Evolutionary conservation across 2,797 vertebrate species (phyloP).

Genomic region (Periophthalmus magnuspinnatus): DNA sequence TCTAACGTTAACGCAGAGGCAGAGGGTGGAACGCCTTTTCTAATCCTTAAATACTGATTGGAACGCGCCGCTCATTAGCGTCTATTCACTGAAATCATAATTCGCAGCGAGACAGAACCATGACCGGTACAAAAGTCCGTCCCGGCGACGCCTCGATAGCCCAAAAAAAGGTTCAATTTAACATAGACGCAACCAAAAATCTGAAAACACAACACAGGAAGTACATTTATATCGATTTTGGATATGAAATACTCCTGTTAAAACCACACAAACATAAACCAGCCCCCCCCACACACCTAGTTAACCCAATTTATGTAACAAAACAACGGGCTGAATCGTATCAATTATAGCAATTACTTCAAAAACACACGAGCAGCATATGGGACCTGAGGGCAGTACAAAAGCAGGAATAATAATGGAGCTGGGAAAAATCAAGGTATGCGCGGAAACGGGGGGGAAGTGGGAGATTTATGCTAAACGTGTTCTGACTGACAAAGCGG

Average conservation of each 20-base stretch:
- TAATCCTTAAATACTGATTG: conserved; percentile 64
- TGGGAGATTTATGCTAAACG: conserved; percentile 76
- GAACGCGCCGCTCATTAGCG: conserved; percentile 74
- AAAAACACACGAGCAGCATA: conserved; percentile 11
- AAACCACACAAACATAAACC: background rate
- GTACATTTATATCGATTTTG: background rate
- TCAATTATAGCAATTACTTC: conserved; percentile 15
- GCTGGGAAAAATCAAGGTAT: conserved; percentile 61
- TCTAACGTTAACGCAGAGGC: conserved; percentile 48
- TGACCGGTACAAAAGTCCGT: conserved; percentile 59
- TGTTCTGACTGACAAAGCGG: conserved; percentile 75
- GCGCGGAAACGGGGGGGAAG: conserved; percentile 49
- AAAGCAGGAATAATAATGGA: conserved; percentile 33
- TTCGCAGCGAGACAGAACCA: conserved; percentile 58
- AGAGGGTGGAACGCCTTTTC: conserved; percentile 36
- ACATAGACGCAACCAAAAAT: conserved; percentile 55
- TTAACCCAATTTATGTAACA: background rate
- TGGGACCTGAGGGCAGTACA: conserved; percentile 24
- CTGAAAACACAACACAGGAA: conserved; percentile 28
- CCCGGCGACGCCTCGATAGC: conserved; percentile 54
- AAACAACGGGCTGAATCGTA: background rate
- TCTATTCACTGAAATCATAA: conserved; percentile 69
- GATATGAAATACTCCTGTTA: background rate
- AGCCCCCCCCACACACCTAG: no score
- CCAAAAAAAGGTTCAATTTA: conserved; percentile 54